Conservation (phyloP, 2,113 vertebrate genomes). For the Menidia beryllina region DNA sequence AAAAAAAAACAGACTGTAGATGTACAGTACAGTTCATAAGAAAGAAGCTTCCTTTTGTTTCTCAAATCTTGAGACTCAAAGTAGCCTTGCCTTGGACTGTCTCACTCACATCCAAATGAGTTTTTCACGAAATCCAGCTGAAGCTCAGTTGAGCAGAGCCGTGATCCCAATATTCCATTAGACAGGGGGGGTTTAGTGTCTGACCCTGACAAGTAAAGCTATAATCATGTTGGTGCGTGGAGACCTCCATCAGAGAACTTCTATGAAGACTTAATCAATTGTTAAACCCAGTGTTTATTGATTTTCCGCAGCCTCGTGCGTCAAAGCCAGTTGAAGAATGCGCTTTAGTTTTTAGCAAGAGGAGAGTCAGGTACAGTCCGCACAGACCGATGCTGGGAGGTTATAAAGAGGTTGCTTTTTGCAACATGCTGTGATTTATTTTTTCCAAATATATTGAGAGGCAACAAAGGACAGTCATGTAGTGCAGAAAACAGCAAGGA, state of each 20-base stretch:
- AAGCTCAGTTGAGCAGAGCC: not conserved
- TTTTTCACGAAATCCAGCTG: conserved; percentile 29
- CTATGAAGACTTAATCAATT: conserved; percentile 43
- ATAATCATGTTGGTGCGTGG: conserved; percentile 16
- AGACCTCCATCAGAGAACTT: conserved; percentile 27
- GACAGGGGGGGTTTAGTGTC: conserved; percentile 25
- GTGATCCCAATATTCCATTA: conserved; percentile 8
- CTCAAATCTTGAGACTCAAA: conserved; percentile 28
- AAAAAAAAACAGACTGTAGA: not conserved
- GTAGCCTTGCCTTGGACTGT: conserved; percentile 9
- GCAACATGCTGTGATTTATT: not conserved
- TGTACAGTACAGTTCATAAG: conserved; percentile 8
- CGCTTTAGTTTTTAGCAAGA: conserved; percentile 3
- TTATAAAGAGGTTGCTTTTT: conserved; percentile 10
- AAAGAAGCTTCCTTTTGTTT: not conserved
- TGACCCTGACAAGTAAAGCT: conserved; percentile 5
- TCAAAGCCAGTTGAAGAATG: conserved; percentile 19
- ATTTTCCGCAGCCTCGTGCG: not conserved
- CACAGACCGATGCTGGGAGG: not conserved
- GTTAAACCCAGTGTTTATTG: conserved; percentile 22
- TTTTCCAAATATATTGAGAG: conserved; percentile 17
- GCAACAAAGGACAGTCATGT: not conserved
- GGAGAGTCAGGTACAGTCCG: not conserved
- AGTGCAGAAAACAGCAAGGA: conserved; percentile 38
- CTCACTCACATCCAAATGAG: conserved; percentile 41